Conservation (phyloP, 2,888 invertebrate genomes). For the Ochlodes sylvanus region DNA sequence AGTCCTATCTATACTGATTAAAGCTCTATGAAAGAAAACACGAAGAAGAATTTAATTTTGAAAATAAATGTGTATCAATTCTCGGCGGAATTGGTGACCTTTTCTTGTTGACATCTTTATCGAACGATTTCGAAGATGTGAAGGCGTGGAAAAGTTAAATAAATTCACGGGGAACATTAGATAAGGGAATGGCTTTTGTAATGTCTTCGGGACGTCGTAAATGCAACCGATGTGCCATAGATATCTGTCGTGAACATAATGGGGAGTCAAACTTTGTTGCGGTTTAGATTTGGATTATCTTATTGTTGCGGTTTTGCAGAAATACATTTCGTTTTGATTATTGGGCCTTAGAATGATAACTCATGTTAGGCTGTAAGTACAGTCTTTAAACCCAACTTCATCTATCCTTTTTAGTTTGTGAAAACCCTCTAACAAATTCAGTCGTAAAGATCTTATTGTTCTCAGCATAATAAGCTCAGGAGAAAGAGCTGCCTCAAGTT, state of each 20-base stretch:
- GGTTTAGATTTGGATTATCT: conserved; percentile 28
- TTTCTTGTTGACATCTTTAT: conserved; percentile 81
- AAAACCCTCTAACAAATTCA: too few relatives aligned
- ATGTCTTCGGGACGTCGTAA: conserved; percentile 83
- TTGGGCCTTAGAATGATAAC: background rate
- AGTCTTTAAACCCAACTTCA: too few relatives aligned
- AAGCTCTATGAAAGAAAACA: conserved; percentile 14
- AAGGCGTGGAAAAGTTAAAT: conserved; percentile 83
- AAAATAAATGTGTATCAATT: conserved; percentile 42
- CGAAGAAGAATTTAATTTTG: conserved; percentile 42
- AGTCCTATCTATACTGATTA: background rate
- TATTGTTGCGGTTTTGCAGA: conserved; percentile 3
- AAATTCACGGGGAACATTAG: conserved; percentile 81
- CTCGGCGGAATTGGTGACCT: conserved; percentile 65
- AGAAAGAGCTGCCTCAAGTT: too few relatives aligned
- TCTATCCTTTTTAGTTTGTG: too few relatives aligned
- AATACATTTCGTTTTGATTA: background rate
- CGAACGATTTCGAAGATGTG: conserved; percentile 77
- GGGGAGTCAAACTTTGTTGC: conserved; percentile 43
- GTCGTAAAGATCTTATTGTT: too few relatives aligned
- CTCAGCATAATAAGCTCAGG: too few relatives aligned
- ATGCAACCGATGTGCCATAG: conserved; percentile 79
- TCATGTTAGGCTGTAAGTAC: too few relatives aligned
- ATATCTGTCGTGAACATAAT: conserved; percentile 69
- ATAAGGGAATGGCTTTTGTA: conserved; percentile 83